phyloP scores from a whole-genome alignment of 2,888 invertebrate genomes.

The Notodonta dromedarius region DNA sequence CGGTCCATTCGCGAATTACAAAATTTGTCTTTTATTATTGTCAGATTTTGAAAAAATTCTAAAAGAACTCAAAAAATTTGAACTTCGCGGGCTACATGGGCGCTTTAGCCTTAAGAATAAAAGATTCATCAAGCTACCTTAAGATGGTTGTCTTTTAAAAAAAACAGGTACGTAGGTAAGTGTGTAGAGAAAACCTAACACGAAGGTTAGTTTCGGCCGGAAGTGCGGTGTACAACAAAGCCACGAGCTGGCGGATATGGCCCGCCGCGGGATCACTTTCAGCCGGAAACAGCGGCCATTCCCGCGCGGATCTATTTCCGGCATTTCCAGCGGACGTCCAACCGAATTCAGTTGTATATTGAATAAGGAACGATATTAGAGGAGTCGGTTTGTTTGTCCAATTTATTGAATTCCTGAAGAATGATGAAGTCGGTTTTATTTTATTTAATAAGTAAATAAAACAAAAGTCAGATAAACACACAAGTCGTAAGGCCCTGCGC shows the following conservation, averaged over 20 bases:
- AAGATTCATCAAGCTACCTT: too few species aligned
- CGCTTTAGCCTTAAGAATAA: too few species aligned
- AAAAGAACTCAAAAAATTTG: too few species aligned
- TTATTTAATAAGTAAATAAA: too few species aligned
- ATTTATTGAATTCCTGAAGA: background rate
- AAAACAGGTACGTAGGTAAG: background rate
- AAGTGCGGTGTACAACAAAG: conserved; percentile 50
- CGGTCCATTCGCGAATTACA: too few species aligned
- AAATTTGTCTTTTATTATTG: too few species aligned
- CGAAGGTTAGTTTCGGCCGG: conserved; percentile 34
- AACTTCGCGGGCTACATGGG: too few species aligned
- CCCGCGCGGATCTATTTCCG: conserved; percentile 64
- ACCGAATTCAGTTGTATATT: conserved; percentile 47
- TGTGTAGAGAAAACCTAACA: background rate
- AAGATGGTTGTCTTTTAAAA: too few species aligned
- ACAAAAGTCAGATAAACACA: too few species aligned
- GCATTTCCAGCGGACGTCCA: conserved; percentile 49
- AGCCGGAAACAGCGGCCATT: conserved; percentile 58
- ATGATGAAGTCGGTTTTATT: background rate
- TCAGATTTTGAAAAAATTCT: too few species aligned
- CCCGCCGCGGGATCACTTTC: conserved; percentile 56
- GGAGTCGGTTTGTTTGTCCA: conserved; percentile 9
- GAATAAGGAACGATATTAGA: conserved; percentile 33
- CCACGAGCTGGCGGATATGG: conserved; percentile 50
- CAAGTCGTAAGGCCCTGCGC: too few species aligned